A percentile compares a stretch with the other conserved stretches of the same genome.
Conservation (phyloP, 2,888 invertebrate species). For the Acanthosoma haemorrhoidale region DNA sequence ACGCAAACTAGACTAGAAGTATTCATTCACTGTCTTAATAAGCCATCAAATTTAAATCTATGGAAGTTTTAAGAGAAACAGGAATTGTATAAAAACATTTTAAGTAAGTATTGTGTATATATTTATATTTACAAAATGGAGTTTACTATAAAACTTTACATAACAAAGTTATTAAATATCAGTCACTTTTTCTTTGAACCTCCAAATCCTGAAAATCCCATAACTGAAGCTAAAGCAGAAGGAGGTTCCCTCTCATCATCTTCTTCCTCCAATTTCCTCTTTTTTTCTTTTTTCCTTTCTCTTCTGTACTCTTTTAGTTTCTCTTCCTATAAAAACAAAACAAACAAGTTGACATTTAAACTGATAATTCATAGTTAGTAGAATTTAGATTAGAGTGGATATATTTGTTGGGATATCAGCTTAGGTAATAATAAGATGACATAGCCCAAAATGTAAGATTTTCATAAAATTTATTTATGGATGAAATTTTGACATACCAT, state of each 20-base stretch:
- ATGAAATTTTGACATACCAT: no score
- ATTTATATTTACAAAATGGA: background rate
- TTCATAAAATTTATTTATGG: no score
- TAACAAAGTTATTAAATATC: background rate
- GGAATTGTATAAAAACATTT: background rate
- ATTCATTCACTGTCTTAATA: no score
- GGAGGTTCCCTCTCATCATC: conserved; percentile 50
- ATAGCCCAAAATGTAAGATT: no score
- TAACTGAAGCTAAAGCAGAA: conserved; percentile 75
- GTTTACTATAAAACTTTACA: background rate
- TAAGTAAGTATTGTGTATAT: background rate
- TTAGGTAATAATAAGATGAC: no score
- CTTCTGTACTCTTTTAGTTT: conserved; percentile 81
- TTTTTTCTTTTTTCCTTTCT: conserved; percentile 83
- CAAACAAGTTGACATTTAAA: no score
- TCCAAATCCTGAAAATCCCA: conserved; percentile 94
- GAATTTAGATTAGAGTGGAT: no score
- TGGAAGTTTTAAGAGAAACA: background rate
- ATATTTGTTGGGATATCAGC: no score
- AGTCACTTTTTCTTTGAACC: conserved; percentile 64
- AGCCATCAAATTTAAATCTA: no score
- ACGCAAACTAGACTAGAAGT: no score
- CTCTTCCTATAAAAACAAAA: conserved; percentile 60
- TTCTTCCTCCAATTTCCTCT: conserved; percentile 71
- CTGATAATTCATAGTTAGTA: no score